phyloP scores from a whole-genome alignment of 2,888 invertebrate genomes.

The Corbicula japonica region DNA sequence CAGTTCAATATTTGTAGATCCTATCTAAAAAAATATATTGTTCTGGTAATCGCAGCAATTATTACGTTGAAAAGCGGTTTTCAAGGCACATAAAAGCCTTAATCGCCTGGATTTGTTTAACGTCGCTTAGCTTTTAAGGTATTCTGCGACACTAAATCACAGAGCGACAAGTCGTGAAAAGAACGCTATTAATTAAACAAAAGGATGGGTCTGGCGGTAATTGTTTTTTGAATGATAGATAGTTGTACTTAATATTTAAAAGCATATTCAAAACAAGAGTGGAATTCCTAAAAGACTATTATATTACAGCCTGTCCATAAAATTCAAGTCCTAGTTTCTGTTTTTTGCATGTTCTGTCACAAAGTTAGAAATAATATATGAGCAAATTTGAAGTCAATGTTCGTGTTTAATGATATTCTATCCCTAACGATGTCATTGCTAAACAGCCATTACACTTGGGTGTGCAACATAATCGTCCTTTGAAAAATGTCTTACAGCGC shows the following conservation, averaged over 20 bases:
- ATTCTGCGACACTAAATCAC: slow-evolving; percentile 32
- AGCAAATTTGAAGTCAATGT: no score
- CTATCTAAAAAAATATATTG: slow-evolving; percentile 55
- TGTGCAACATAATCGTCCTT: neutral
- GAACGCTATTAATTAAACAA: slow-evolving; percentile 46
- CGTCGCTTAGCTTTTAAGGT: slow-evolving; percentile 40
- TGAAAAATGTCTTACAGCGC: neutral
- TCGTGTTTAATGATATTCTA: no score
- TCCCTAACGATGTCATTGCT: neutral
- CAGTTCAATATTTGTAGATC: slow-evolving; percentile 55
- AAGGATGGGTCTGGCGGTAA: slow-evolving; percentile 36
- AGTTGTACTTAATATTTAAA: slow-evolving; percentile 27
- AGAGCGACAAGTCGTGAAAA: slow-evolving; percentile 36
- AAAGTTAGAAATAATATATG: no score
- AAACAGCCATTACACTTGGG: neutral
- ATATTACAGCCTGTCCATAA: no score
- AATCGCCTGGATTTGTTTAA: slow-evolving; percentile 50
- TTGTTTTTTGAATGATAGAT: slow-evolving; percentile 28
- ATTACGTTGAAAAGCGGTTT: slow-evolving; percentile 44
- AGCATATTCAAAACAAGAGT: slow-evolving; percentile 22
- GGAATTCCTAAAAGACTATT: slow-evolving; percentile 22
- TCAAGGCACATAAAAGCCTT: slow-evolving; percentile 48
- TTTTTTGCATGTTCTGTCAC: no score
- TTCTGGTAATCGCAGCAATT: slow-evolving; percentile 59
- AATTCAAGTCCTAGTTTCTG: no score